These are phyloP conservation scores for Hydropsyche tenuis DNA, from an alignment of 1,140 invertebrate species.

Conservation along the genomic window DNA sequence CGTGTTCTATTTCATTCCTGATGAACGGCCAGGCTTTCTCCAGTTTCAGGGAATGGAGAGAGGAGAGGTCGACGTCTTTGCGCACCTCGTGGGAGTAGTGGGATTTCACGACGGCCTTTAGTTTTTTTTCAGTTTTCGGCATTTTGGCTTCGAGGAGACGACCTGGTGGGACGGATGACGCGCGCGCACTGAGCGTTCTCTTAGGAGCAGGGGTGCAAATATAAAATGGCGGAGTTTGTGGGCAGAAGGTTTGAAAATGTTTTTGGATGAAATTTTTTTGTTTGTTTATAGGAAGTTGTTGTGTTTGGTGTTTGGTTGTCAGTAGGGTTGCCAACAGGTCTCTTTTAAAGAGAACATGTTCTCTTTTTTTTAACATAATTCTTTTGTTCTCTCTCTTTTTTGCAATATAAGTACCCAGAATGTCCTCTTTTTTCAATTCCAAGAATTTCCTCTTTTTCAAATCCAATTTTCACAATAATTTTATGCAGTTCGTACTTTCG, in stretches of 20 bases:
- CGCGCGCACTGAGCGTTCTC: background rate
- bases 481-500: no score
- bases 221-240: background rate
- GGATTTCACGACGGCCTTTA: constrained; percentile 61
- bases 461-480: no score
- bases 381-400: no score
- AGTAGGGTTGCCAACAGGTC: no score
- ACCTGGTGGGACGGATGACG: background rate
- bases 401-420: no score
- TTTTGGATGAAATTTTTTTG: no score
- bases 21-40: constrained; percentile 64
- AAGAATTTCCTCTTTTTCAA: no score
- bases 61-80: constrained; percentile 60
- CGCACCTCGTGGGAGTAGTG: constrained; percentile 61
- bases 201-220: background rate
- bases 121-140: constrained; percentile 57
- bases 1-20: constrained; percentile 61
- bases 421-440: no score
- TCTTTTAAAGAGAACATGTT: no score
- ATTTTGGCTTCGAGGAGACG: constrained; percentile 51
- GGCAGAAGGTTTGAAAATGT: background rate
- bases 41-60: constrained; percentile 59
- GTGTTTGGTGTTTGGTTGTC: no score
- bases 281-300: no score
- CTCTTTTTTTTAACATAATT: no score